phyloP scores from a whole-genome alignment of 35 echinoderm and acorn worm species.

The Hemicentrotus pulcherrimus region DNA sequence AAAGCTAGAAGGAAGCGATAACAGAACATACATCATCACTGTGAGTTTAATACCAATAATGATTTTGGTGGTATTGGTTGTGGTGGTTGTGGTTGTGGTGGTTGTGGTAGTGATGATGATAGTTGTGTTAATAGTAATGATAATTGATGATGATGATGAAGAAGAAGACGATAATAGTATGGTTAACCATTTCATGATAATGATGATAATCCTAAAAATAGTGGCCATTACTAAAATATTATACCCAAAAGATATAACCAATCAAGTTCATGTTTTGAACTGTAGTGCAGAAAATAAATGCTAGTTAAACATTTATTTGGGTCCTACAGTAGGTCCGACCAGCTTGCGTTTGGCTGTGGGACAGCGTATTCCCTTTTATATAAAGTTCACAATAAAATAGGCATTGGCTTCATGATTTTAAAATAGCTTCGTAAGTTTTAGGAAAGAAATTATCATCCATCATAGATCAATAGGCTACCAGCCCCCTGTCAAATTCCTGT shows the following conservation, averaged over 20 bases:
- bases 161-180: not conserved
- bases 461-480: no score
- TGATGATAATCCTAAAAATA: no score
- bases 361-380: no score
- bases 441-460: no score
- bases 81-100: not conserved
- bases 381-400: no score
- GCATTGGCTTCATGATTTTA: no score
- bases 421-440: no score
- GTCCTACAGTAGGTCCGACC: not conserved
- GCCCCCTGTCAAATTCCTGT: no score
- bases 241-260: not conserved
- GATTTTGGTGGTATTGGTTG: not conserved
- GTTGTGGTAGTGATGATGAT: not conserved
- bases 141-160: not conserved
- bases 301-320: not conserved
- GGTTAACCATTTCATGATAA: not conserved
- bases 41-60: conserved; percentile 26
- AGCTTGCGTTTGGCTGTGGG: no score
- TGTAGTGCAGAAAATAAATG: no score
- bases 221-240: not conserved
- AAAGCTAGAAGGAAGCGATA: conserved; percentile 58
- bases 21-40: conserved; percentile 65
- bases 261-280: no score
- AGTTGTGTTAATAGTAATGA: not conserved